phyloP scores from a whole-genome alignment of 2,113 vertebrate species.

The Solenodon paradoxus region DNA sequence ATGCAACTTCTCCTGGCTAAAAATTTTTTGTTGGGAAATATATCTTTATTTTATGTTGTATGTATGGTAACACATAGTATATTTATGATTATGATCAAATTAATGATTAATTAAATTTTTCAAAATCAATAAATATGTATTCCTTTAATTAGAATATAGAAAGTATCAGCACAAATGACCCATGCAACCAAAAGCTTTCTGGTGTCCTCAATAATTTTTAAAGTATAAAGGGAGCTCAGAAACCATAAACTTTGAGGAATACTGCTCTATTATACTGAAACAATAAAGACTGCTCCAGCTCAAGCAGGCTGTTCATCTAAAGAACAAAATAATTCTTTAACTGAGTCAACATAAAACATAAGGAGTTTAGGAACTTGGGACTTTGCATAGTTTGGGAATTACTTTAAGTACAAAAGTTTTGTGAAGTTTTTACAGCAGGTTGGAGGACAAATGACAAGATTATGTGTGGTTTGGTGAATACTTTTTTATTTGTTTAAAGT shows the following conservation, averaged over 20 bases:
- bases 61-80: background rate
- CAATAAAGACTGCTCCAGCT: background rate
- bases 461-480: slow-evolving; percentile 7
- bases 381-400: background rate
- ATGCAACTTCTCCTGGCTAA: background rate
- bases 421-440: background rate
- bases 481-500: slow-evolving; percentile 35
- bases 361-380: background rate
- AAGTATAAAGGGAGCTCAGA: background rate
- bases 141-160: background rate
- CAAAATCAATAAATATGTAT: background rate
- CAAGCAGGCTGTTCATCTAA: background rate
- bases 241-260: background rate
- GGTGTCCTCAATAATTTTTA: background rate
- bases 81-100: background rate
- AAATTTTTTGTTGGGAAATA: background rate
- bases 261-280: background rate
- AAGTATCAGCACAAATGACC: background rate
- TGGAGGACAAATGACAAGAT: background rate
- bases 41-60: background rate
- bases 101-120: background rate
- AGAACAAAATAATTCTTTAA: slow-evolving; percentile 10
- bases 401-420: slow-evolving; percentile 17
- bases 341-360: background rate
- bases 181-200: background rate